A percentile compares a stretch with the other conserved stretches of the same genome.
phyloP scores from a whole-genome alignment of 2,113 vertebrate species.

The Oryctolagus cuniculus region mOryCun1.1 NC_091438.1:83573501-83574000 shows the following conservation, averaged over 20 bases:
- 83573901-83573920: background rate
- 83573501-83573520: conserved; percentile 43
- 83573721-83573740: background rate
- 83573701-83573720: background rate
- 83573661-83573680: background rate
- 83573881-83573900: background rate
- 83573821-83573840: background rate
- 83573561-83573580: conserved; percentile 26
- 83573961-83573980: too few species aligned
- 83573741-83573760: conserved; percentile 25
- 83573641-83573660: background rate
- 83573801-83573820: background rate
- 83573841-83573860: background rate
- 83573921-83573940: background rate
- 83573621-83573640: background rate
- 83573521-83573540: background rate
- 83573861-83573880: background rate
- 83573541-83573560: background rate
- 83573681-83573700: background rate
- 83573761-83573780: background rate
- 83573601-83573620: background rate
- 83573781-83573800: background rate
- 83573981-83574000: too few species aligned
- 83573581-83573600: background rate
- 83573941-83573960: too few species aligned